phyloP scores from a whole-genome alignment of 2,888 invertebrate species.

The Acronicta aceris region DNA sequence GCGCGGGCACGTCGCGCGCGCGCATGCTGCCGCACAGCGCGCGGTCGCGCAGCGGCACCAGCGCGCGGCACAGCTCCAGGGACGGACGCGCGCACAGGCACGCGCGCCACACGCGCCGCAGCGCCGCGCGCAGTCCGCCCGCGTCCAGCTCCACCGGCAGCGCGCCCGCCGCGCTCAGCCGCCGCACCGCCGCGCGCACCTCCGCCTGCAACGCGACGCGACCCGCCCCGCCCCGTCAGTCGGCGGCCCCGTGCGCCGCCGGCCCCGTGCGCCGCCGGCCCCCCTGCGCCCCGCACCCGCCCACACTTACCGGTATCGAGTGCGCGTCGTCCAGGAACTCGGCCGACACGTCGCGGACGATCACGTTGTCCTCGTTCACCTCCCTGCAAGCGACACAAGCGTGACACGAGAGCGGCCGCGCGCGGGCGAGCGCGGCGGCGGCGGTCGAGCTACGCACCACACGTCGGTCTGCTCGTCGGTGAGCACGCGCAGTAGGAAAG shows the following conservation, averaged over 20 bases:
- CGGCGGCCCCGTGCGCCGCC: constrained; percentile 26
- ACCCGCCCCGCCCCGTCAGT: constrained; percentile 17
- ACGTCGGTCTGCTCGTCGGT: constrained; percentile 93
- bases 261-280: constrained; percentile 46
- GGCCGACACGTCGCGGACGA: constrained; percentile 90
- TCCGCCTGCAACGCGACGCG: constrained; percentile 55
- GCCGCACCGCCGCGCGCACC: constrained; percentile 21
- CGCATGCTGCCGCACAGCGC: constrained; percentile 90
- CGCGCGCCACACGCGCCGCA: constrained; percentile 80
- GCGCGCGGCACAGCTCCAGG: constrained; percentile 91
- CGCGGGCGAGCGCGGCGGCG: background rate
- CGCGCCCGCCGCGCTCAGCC: constrained; percentile 35
- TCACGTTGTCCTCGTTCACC: constrained; percentile 93
- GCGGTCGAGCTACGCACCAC: constrained; percentile 82
- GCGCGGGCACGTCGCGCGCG: constrained; percentile 88
- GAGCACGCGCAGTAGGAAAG: constrained; percentile 92
- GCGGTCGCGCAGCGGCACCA: constrained; percentile 91
- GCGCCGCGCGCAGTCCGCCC: constrained; percentile 50
- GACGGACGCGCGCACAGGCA: constrained; percentile 73
- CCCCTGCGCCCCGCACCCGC: constrained; percentile 23
- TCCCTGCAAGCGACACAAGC: constrained; percentile 86
- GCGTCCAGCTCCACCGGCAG: constrained; percentile 59
- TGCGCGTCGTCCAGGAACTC: constrained; percentile 89
- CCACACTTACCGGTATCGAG: constrained; percentile 80
- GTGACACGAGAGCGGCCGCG: background rate